Evolutionary conservation across 1,140 invertebrate species (phyloP), one percentile per base, ranked within the genome.

Genomic region (Uloborus diversus): DNA sequence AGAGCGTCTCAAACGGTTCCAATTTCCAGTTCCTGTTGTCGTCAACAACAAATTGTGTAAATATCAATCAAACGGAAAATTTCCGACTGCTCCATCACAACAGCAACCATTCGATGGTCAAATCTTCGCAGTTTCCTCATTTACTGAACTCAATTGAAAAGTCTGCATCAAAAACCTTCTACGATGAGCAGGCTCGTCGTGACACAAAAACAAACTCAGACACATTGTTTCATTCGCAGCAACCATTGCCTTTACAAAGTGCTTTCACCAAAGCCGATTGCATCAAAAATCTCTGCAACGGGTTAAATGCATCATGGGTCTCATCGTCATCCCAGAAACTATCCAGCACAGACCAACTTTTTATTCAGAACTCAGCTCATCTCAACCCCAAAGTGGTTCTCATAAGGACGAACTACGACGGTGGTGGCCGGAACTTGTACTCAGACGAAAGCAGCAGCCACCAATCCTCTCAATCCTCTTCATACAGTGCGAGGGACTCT

Each of bases 371-470:
- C 17, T n/a, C 68, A n/a, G n/a, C n/a, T n/a, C 71, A 64, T 42
- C 71, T 75, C 13, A 75, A 75, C 35, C 71, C 71, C 7, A 61
- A 75, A 37, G 71, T 75, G 42, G 28, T 75, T 27, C 71, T 75
- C 42, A 75, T 75, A 28, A 23, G 71, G 27, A 64, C 71, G 56
- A 42, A 75, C 30, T 75, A 33, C 37, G 27, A 20, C 17, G n/a
- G n/a, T n/a, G n/a, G n/a, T n/a, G 32, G 32, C 30, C 49, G 23
- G 49, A 42, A 20, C 9, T 56, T n/a, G 53, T 47, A 66, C 14
- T 13, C 27, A 5, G 64, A 66, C 1, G 51, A 53, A n/a, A 53
- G 51, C 30, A 33, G n/a, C 32, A 62, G 62, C 23, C 32, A n/a
- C 14, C 25, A 61, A 28, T 61, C 25, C 27, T 61, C 49, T 13